A percentile compares a stretch with the other conserved stretches of the same genome.
Evolutionary conservation across 2,888 invertebrate species (phyloP).

Genomic region (Eilema sororculum): DNA sequence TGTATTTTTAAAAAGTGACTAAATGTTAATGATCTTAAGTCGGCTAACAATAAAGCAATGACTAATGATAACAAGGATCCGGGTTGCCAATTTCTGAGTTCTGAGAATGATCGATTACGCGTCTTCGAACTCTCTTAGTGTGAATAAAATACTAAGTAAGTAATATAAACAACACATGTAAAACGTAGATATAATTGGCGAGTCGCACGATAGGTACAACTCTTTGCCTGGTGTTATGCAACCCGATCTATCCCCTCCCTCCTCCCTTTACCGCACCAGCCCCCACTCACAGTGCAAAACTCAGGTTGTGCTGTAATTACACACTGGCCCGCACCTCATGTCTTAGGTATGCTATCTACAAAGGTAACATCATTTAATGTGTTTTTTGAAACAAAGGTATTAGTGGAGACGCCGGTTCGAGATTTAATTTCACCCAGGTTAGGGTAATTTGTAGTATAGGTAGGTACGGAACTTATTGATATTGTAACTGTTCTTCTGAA

Average conservation of each 20-base stretch:
- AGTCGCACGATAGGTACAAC: slow-evolving; percentile 48
- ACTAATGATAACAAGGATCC: slow-evolving; percentile 57
- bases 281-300: slow-evolving; percentile 46
- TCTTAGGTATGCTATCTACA: slow-evolving; percentile 47
- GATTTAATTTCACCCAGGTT: background rate
- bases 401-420: background rate
- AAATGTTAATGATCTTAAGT: slow-evolving; percentile 9
- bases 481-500: too few species aligned
- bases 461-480: too few species aligned
- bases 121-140: slow-evolving; percentile 58
- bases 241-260: slow-evolving; percentile 61
- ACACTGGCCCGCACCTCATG: slow-evolving; percentile 61
- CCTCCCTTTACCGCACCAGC: slow-evolving; percentile 19
- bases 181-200: slow-evolving; percentile 51
- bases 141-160: slow-evolving; percentile 65
- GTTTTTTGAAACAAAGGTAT: background rate
- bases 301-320: slow-evolving; percentile 74
- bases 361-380: background rate
- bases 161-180: slow-evolving; percentile 52
- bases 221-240: slow-evolving; percentile 74
- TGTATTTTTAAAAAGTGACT: slow-evolving; percentile 14
- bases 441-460: too few species aligned
- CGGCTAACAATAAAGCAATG: slow-evolving; percentile 30
- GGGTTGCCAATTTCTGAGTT: slow-evolving; percentile 64
- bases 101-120: slow-evolving; percentile 64